These are phyloP conservation scores for Acridotheres tristis DNA, from an alignment of 2,797 vertebrate species.

Conservation along the genomic window DNA sequence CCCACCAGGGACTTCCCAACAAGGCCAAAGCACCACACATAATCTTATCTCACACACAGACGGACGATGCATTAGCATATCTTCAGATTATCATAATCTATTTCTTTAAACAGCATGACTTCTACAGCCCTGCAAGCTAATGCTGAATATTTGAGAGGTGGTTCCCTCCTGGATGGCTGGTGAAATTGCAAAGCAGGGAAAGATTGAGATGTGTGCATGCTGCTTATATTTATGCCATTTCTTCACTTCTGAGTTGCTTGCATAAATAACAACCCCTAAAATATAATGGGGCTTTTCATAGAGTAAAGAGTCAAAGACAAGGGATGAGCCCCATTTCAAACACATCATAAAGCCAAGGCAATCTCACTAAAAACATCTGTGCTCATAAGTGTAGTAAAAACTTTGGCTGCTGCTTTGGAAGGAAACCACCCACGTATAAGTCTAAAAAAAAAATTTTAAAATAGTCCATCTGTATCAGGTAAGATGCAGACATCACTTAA, in stretches of 20 bases:
- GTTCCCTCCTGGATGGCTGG: background rate
- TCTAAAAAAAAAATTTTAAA: background rate
- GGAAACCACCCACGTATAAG: fast-evolving
- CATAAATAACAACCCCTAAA: background rate
- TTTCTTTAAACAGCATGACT: background rate
- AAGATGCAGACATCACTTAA: background rate
- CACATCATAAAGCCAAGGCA: background rate
- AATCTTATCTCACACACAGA: background rate
- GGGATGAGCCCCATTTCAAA: background rate
- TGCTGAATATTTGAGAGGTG: background rate
- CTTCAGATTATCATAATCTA: background rate
- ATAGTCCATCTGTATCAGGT: background rate
- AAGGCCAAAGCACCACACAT: background rate
- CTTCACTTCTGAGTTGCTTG: background rate
- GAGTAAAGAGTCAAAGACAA: background rate
- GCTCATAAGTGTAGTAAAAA: background rate
- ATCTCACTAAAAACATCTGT: background rate
- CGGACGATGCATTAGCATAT: background rate
- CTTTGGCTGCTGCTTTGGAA: background rate
- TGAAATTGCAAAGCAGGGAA: background rate
- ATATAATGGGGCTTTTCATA: background rate
- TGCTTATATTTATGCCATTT: background rate
- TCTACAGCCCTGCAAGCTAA: background rate
- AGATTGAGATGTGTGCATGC: background rate
- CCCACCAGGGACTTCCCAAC: conserved; percentile 6